Percentiles rank a stretch among this genome's conserved stretches.
phyloP scores from a whole-genome alignment of 2,113 vertebrate genomes.

The Kryptolebias marmoratus region DNA sequence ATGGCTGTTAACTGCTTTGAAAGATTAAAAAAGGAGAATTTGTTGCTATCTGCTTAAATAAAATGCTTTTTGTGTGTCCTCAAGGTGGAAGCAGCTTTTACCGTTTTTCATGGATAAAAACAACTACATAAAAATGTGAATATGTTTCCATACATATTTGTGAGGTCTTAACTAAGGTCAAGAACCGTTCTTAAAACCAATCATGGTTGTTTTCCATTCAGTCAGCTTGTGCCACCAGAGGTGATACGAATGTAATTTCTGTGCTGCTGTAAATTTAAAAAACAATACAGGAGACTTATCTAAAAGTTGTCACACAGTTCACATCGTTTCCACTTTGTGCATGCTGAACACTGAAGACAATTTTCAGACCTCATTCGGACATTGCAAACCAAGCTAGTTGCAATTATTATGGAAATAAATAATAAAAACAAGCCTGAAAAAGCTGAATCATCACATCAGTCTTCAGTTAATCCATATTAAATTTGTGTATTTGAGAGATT shows the following conservation, averaged over 20 bases:
- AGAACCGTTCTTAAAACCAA: background rate
- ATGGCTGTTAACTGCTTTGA: too few species aligned
- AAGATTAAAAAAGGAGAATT: too few species aligned
- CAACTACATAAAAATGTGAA: background rate
- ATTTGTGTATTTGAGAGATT: constrained; percentile 7
- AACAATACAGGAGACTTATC: background rate
- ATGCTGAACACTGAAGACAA: too few species aligned
- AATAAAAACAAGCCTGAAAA: background rate
- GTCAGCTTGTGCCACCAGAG: background rate
- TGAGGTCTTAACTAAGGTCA: background rate
- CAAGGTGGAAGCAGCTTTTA: background rate
- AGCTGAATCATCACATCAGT: background rate
- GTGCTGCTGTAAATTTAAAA: background rate
- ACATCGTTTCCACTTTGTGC: too few species aligned
- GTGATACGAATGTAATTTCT: background rate
- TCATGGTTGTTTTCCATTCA: background rate
- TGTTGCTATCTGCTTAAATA: too few species aligned
- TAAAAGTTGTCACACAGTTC: too few species aligned
- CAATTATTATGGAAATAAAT: too few species aligned
- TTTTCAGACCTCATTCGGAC: too few species aligned
- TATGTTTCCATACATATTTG: background rate
- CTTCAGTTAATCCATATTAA: constrained; percentile 8
- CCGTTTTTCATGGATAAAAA: background rate
- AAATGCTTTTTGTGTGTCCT: too few species aligned
- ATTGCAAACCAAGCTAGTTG: too few species aligned